Evolutionary conservation across 2,113 vertebrate species (phyloP), one percentile per base, ranked within the genome.

Genomic region (Loxodonta africana): DNA sequence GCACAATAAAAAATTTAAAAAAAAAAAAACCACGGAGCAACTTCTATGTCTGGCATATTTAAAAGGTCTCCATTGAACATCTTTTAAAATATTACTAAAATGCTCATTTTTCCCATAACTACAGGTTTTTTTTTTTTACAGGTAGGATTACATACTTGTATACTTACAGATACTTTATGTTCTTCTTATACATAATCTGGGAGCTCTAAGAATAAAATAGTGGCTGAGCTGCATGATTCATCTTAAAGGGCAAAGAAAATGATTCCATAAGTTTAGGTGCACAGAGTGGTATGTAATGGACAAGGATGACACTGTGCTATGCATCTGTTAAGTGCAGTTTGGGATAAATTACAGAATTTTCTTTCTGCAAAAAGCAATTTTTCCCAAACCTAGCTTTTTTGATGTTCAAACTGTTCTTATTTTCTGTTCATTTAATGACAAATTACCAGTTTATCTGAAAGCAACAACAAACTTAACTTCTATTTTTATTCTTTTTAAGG

Each of bases 401-500:
- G 48, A 89, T 95, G 74, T 91, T 96, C 37, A 81, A 12, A 73
- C 17, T 83, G 20, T 87, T 97, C 67, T 91, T 77, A 89, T 84
- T 96, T 95, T 92, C 63, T 97, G 25, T 97, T 96, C 26, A 44
- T n/a, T 95, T 96, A 82, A 91, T 74, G 51, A n/a, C 25, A 96
- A 97, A 95, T 97, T 95, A 81, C 51, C 71, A 51, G 28, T 2
- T 96, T 95, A 83, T 89, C 69, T 91, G 65, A 95, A 96, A 89
- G 60, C 37, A 93, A 53, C 51, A 81, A 80, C 74, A 96, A 95
- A 74, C 15, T 94, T 94, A 94, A 90, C 5, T 93, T 95, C 78
- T 92, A 51, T 69, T 73, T 86, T 89, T 33, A 84, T 78, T 95
- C 65, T 71, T 88, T n/a, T 95, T 88, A 82, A 88, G 60, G 65